Base-by-base conservation (phyloP, 1,140 invertebrate genomes). In the Elymnias hypermnestra region DNA sequence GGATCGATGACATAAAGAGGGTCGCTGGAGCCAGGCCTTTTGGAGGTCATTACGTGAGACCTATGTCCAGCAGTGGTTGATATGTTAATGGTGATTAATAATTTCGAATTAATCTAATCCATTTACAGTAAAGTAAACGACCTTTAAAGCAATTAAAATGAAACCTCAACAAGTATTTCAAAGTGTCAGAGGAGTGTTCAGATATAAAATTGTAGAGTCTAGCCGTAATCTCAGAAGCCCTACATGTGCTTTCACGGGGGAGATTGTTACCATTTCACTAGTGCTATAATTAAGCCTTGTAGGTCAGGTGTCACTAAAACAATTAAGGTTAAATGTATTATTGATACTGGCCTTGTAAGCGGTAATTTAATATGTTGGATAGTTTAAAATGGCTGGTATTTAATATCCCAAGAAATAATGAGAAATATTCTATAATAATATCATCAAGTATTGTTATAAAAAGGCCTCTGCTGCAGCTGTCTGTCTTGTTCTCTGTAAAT, bases 201-300 rank as follows among this genome's bases (percentile, higher is more conserved):
- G 40, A 28, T 29, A 33, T 43, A 31, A 43, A 43, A 21, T 33
- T 12, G 18, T 13, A 14, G 8, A 5, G 19, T 15, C 29, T 15
- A 39, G 26, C 40, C 29, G 22, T 51, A 51, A 51, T 51, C 48
- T 29, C 10, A 19, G 48, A 51, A 51, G 33, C 40, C 48, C 17
- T 31, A 38, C 10, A 33, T 13, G 29, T 15, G 14, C 1, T 29
- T 6, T 22, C 4, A 26, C 25, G n/a, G 25, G 3, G 25, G 4
- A 14, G 29, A 33, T 15, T 33, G 29, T 33, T 15, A 17, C 21
- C 38, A 40, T 18, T 10, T 10, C 18, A 42, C 26, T 1, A 23
- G 18, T 8, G 22, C 42, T 44, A 15, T 12, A 14, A 44, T 44
- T 33, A 36, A 36, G 14, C 42, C 22, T 1, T 9, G 13, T 0